Conservation (phyloP, 2,888 invertebrate species). For the Pheosia tremula region DNA sequence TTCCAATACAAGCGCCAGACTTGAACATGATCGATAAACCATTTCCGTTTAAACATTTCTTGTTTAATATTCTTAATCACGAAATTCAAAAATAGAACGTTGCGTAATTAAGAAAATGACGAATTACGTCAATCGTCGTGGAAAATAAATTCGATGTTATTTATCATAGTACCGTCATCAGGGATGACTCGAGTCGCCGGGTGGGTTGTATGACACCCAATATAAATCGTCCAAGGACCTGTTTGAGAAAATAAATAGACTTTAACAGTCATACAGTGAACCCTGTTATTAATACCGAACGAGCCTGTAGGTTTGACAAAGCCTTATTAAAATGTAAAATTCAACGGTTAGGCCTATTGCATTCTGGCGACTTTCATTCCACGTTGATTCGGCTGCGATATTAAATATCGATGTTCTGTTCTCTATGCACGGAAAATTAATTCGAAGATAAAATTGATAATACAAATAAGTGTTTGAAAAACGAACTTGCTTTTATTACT, state of each 20-base stretch:
- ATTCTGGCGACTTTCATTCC: constrained; percentile 19
- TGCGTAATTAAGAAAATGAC: constrained; percentile 5
- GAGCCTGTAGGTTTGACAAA: constrained; percentile 41
- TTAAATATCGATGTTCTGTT: neutral
- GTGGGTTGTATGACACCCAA: constrained; percentile 13
- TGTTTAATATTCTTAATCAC: neutral
- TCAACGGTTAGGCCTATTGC: constrained; percentile 35
- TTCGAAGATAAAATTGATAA: too few relatives aligned
- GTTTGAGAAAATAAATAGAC: constrained; percentile 26
- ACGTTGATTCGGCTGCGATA: neutral
- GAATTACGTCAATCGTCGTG: neutral
- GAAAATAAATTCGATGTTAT: constrained; percentile 8
- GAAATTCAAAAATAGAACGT: neutral
- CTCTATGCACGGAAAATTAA: too few relatives aligned
- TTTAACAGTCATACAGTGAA: constrained; percentile 16
- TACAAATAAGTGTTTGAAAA: too few relatives aligned
- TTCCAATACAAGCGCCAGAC: too few relatives aligned
- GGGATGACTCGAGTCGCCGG: constrained; percentile 18
- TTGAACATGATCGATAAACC: neutral
- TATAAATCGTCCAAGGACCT: constrained; percentile 20
- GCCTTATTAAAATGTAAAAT: constrained; percentile 50
- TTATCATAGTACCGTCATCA: constrained; percentile 19
- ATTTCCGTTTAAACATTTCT: neutral
- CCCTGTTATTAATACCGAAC: constrained; percentile 37
- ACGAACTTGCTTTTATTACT: too few relatives aligned